Evolutionary conservation across 53 echinoderm and acorn worm species (phyloP).

Genomic region (Zoroaster sp.): DNA sequence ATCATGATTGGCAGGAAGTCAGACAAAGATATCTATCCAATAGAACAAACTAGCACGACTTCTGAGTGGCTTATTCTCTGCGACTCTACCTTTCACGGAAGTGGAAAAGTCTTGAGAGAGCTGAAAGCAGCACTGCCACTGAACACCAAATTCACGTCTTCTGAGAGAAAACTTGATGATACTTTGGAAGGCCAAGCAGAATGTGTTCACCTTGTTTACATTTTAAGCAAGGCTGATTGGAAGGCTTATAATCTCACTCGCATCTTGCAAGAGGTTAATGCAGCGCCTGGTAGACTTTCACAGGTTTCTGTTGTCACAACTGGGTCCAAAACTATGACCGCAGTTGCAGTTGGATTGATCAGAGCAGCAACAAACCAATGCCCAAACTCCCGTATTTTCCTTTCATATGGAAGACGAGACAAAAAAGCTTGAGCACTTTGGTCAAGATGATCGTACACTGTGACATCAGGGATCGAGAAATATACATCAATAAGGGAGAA

Average conservation of each 20-base stretch:
- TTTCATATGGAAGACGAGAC: conserved; percentile 23
- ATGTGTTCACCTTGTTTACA: background rate
- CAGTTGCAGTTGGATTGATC: conserved; percentile 17
- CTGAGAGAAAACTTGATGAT: background rate
- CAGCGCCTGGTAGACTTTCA: background rate
- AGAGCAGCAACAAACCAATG: conserved; percentile 25
- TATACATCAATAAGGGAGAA: background rate
- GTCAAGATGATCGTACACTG: background rate
- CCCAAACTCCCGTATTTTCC: background rate
- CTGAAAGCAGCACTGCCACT: background rate
- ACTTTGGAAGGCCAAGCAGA: background rate
- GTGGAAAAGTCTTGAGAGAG: background rate
- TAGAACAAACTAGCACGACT: background rate
- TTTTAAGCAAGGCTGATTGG: background rate
- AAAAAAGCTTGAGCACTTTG: background rate
- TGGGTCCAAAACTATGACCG: background rate
- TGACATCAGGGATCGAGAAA: background rate
- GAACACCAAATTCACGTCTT: background rate
- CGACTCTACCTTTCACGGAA: background rate
- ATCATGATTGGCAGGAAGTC: conserved; percentile 87
- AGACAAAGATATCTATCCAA: background rate
- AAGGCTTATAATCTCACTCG: background rate
- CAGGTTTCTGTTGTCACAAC: conserved; percentile 35
- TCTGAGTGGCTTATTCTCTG: background rate
- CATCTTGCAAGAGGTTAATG: background rate